These are phyloP conservation scores for Agriopis aurantiaria DNA, from an alignment of 2,888 invertebrate species.

Conservation along the genomic window DNA sequence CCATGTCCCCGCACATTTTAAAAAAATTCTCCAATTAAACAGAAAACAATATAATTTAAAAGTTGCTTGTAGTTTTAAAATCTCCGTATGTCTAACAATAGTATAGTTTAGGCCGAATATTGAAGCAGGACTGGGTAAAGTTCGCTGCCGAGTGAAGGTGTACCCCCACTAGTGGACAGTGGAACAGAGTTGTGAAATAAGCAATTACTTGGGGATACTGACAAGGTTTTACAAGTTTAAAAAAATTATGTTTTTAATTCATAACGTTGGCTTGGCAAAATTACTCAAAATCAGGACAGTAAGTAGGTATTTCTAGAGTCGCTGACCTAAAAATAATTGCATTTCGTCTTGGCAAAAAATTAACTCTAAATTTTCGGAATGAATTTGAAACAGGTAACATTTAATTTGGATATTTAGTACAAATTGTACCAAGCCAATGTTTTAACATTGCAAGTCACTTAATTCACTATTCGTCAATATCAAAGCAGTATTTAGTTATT, in stretches of 20 bases:
- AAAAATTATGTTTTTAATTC: neutral
- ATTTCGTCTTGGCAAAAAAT: too few species aligned
- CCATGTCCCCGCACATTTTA: constrained; percentile 83
- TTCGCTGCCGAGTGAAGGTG: constrained; percentile 33
- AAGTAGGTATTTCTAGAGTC: neutral
- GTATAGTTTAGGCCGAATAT: constrained; percentile 30
- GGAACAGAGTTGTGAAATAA: constrained; percentile 34
- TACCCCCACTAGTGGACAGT: constrained; percentile 37
- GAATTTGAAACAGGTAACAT: too few species aligned
- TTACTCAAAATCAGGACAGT: neutral
- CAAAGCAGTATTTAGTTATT: too few species aligned
- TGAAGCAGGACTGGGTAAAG: constrained; percentile 36
- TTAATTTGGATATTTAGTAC: too few species aligned
- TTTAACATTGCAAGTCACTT: too few species aligned
- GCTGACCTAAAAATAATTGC: too few species aligned
- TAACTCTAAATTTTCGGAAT: too few species aligned
- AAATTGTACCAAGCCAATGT: too few species aligned
- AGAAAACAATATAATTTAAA: neutral
- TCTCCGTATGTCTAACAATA: constrained; percentile 11
- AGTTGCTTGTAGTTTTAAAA: constrained; percentile 16
- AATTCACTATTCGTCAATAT: too few species aligned
- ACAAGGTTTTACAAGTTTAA: constrained; percentile 10
- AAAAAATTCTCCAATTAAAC: too few species aligned
- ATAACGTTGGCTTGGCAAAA: neutral
- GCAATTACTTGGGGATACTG: constrained; percentile 38